Percentiles rank a stretch among this genome's conserved stretches.
phyloP scores from a whole-genome alignment of 2,113 vertebrate genomes.

The Corvus moneduloides region DNA sequence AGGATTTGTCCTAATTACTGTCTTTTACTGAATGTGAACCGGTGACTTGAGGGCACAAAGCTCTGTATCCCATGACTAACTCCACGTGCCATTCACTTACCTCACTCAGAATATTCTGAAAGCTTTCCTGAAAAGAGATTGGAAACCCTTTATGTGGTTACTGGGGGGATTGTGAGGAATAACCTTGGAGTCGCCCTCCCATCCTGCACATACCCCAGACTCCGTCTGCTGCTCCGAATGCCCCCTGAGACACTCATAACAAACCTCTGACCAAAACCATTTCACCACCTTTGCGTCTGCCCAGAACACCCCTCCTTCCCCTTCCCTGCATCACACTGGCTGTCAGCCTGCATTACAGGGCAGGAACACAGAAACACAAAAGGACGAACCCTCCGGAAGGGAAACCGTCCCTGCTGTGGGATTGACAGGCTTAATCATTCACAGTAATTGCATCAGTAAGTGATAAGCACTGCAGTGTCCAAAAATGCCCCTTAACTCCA shows the following conservation, averaged over 20 bases:
- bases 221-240: not conserved
- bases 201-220: not conserved
- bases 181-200: not conserved
- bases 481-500: not conserved
- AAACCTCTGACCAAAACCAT: not conserved
- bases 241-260: not conserved
- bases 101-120: not conserved
- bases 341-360: slow-evolving; percentile 34
- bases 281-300: not conserved
- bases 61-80: not conserved
- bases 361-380: not conserved
- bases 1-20: not conserved
- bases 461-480: not conserved
- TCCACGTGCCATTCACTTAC: not conserved
- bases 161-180: not conserved
- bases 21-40: not conserved
- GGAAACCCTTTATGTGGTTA: not conserved
- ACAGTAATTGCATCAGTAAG: not conserved
- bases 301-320: not conserved
- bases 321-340: not conserved
- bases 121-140: not conserved
- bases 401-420: not conserved
- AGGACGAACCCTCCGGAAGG: not conserved
- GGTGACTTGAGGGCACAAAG: not conserved
- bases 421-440: not conserved